Evolutionary conservation across 2,888 invertebrate genomes (phyloP), one percentile per base, ranked within the genome.

Genomic region (Drosophila mimetica): DNA sequence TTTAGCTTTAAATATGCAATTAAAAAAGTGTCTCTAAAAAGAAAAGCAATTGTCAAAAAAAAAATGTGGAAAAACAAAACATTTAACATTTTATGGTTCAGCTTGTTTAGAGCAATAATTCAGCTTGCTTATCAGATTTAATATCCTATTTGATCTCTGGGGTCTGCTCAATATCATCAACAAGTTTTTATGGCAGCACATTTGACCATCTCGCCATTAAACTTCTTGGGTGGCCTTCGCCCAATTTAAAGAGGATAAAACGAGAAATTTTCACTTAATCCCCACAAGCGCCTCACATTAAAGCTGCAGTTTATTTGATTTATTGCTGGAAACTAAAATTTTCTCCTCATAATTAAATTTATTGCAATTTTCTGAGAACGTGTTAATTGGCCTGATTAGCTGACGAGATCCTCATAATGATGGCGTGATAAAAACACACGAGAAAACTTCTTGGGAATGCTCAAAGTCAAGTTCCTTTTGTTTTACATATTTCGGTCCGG

Each of bases 171-270:
- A 51, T 51, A 30, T 25, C 59, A 60, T 34, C 42, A 41, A 30
- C 34, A 64, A 51, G 34, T 64, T 65, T 64, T 64, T 65, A 64
- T 37, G 64, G 13, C 66, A 7, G 13, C 14, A 20, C n/a, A 42
- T 51, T 65, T 65, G 36, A 65, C 66, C 44, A 51, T 50, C 34
- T 22, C 16, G 4, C 42, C 50, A 18, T 64, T 34, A 65, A 64
- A 64, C 42, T 28, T 65, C 18, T 28, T 51, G 44, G 32, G 16
- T 37, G 52, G 30, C 36, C 34, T 52, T 6, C n/a, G 11, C 4
- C 37, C 55, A 69, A 39, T 67, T 67, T 67, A 55, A 67, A 44
- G 55, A 37, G 13, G 30, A 39, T 50, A 42, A 67, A 55, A 67
- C 14, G 5, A n/a, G 14, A 54, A 25, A 18, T 18, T 37, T 42